Evolutionary conservation across 2,113 vertebrate species (phyloP).

Genomic region (Delphinus delphis): DNA sequence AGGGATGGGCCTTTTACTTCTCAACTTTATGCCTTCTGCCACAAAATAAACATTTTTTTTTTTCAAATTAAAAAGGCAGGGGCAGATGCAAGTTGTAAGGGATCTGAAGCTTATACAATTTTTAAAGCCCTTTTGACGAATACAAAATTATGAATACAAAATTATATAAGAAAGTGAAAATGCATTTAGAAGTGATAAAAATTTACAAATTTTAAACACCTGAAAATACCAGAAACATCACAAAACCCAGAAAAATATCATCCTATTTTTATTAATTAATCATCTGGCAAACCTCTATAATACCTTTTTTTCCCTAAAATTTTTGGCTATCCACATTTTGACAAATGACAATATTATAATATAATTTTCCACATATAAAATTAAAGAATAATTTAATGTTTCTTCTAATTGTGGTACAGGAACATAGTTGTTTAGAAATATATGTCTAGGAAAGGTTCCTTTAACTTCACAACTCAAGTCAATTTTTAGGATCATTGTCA

Average conservation of each 20-base stretch:
- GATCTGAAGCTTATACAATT: neutral
- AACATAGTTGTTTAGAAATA: neutral
- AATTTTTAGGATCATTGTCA: neutral
- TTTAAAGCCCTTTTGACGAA: neutral
- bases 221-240: slow-evolving; percentile 15
- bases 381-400: neutral
- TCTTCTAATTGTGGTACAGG: neutral
- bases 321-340: neutral
- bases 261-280: neutral
- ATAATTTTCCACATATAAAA: neutral
- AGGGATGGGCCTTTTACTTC: neutral
- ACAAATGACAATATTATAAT: neutral
- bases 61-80: neutral
- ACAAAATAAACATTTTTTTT: neutral
- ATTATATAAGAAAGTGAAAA: slow-evolving; percentile 18
- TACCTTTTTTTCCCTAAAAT: neutral
- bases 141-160: neutral
- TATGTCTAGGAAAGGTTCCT: neutral
- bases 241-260: neutral
- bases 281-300: neutral
- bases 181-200: neutral
- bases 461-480: neutral
- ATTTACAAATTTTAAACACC: slow-evolving; percentile 6
- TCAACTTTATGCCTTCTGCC: neutral
- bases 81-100: neutral